Conservation (phyloP, 2,113 vertebrate genomes). For the Ahaetulla prasina region DNA sequence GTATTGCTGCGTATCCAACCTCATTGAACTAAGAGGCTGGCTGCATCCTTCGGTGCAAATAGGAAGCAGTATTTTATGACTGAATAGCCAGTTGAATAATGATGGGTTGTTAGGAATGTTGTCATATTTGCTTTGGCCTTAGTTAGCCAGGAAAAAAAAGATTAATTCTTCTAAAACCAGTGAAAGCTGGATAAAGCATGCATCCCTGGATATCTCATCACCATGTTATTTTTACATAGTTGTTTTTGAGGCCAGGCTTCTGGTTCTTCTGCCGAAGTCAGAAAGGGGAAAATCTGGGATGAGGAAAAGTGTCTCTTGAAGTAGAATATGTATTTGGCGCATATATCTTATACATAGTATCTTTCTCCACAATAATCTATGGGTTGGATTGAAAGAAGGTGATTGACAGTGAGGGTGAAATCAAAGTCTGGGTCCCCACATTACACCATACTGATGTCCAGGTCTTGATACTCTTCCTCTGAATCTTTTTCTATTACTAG, state of each 20-base stretch:
- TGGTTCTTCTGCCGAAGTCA: neutral
- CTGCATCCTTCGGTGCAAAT: neutral
- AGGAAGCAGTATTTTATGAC: neutral
- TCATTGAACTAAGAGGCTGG: neutral
- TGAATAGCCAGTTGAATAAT: neutral
- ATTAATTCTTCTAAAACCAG: neutral
- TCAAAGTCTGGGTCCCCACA: neutral
- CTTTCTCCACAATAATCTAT: neutral
- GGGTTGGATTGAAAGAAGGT: neutral
- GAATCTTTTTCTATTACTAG: neutral
- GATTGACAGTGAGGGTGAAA: neutral
- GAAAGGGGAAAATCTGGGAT: neutral
- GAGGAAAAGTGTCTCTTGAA: neutral
- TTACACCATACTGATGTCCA: neutral
- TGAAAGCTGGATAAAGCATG: neutral
- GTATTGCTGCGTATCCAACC: neutral
- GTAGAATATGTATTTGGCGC: neutral
- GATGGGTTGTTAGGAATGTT: neutral
- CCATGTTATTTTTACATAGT: neutral
- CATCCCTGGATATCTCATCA: neutral
- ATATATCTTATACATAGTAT: neutral
- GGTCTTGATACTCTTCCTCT: neutral
- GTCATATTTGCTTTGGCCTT: neutral
- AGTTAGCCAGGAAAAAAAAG: neutral
- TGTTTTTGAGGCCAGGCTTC: neutral